A percentile compares a stretch with the other conserved stretches of the same genome.
phyloP scores from a whole-genome alignment of 2,797 vertebrate species.

The Eospalax fontanierii region DNA sequence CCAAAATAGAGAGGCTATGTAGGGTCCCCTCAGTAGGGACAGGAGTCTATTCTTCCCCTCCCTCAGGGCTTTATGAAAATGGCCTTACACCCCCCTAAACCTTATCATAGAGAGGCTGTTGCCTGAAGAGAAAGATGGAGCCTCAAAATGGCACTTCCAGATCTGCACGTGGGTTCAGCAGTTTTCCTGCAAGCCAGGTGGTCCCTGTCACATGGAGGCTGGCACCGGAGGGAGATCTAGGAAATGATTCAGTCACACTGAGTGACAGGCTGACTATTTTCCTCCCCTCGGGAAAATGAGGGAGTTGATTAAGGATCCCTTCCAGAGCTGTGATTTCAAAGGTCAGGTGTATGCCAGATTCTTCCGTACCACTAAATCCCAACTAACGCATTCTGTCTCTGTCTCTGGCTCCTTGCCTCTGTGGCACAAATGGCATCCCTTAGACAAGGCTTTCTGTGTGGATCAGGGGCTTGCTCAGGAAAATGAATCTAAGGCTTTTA shows the following conservation, averaged over 20 bases:
- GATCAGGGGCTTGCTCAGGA: neutral
- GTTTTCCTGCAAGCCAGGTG: neutral
- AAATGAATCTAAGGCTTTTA: neutral
- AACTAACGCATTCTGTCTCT: neutral
- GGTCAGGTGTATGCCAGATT: neutral
- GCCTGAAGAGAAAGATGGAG: neutral
- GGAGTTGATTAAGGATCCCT: neutral
- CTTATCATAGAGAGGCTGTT: neutral
- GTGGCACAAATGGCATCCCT: neutral
- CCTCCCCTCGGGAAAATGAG: conserved; percentile 20
- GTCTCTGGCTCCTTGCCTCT: neutral
- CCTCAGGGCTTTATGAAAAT: neutral
- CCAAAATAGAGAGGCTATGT: neutral
- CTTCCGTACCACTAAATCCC: neutral
- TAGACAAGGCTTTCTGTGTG: neutral
- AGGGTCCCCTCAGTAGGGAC: neutral
- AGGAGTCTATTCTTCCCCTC: neutral
- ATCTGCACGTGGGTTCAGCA: neutral
- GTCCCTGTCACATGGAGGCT: neutral
- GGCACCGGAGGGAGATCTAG: neutral
- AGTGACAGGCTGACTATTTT: conserved; percentile 10
- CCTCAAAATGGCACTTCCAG: neutral
- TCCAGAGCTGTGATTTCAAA: neutral
- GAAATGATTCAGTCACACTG: neutral
- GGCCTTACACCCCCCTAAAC: neutral